Evolutionary conservation across 2,888 invertebrate species (phyloP).

Genomic region (Chromoteleia sp.): DNA sequence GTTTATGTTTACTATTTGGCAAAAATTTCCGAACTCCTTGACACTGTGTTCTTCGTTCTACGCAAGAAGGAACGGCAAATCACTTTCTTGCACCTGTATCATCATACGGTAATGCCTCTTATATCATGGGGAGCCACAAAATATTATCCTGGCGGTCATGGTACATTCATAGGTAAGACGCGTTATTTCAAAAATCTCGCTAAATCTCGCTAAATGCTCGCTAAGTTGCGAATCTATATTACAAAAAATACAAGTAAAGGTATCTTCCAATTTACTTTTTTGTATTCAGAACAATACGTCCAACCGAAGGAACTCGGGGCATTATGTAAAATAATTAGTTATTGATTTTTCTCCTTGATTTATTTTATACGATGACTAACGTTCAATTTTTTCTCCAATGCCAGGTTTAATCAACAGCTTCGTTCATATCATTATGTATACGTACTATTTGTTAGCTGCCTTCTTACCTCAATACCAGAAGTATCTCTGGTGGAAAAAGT

Average conservation of each 20-base stretch:
- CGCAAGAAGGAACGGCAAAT: constrained; percentile 96
- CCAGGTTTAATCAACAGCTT: constrained; percentile 94
- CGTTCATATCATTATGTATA: constrained; percentile 97
- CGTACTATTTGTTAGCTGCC: constrained; percentile 95
- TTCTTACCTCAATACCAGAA: constrained; percentile 94
- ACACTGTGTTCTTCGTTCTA: constrained; percentile 96
- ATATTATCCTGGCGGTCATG: constrained; percentile 95
- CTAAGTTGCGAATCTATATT: constrained; percentile 16
- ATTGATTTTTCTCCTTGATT: neutral
- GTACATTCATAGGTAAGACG: constrained; percentile 90
- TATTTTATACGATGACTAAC: neutral
- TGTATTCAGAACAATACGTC: neutral
- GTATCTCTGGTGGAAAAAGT: constrained; percentile 97
- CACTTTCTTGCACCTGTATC: constrained; percentile 95
- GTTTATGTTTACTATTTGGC: constrained; percentile 95
- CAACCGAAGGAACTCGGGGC: neutral
- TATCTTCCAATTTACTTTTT: constrained; percentile 15
- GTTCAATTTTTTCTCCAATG: constrained; percentile 29
- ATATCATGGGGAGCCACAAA: constrained; percentile 97
- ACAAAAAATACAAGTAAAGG: constrained; percentile 19
- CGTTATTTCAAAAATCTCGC: constrained; percentile 4
- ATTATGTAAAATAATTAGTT: neutral
- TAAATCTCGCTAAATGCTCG: too few relatives aligned
- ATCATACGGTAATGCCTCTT: constrained; percentile 97
- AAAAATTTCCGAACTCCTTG: constrained; percentile 95